These are phyloP conservation scores for Magallana gigas DNA, from an alignment of 1,140 invertebrate species.

Conservation along the genomic window DNA sequence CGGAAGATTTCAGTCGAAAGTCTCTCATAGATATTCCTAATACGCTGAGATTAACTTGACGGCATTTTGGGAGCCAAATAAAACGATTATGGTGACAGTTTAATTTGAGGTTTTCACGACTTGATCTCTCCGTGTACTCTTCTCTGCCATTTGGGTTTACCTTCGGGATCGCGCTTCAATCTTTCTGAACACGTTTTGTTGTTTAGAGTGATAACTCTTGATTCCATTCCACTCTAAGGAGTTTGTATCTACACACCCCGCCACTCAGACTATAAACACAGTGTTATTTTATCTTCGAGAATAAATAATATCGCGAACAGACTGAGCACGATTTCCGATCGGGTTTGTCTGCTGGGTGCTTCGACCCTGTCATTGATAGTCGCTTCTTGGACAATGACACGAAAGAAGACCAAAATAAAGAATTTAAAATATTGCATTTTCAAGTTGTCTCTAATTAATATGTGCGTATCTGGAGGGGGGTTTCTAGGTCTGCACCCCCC, in stretches of 20 bases:
- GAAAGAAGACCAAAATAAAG: not conserved
- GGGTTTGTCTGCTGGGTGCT: not conserved
- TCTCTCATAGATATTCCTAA: constrained; percentile 13
- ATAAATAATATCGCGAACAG: constrained; percentile 28
- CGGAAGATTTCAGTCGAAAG: constrained; percentile 7
- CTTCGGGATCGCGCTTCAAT: constrained; percentile 26
- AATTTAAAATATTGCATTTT: no score
- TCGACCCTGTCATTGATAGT: not conserved
- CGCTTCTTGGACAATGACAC: not conserved
- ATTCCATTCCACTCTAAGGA: constrained; percentile 35
- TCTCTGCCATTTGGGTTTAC: constrained; percentile 44
- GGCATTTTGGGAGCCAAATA: constrained; percentile 45
- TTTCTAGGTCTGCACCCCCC: no score
- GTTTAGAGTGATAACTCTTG: constrained; percentile 39
- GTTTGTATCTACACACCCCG: constrained; percentile 39
- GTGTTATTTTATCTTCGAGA: constrained; percentile 45
- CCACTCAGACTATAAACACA: constrained; percentile 9
- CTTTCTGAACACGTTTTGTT: constrained; percentile 34
- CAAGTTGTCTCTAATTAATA: no score
- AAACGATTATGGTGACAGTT: constrained; percentile 53
- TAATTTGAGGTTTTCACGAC: constrained; percentile 24
- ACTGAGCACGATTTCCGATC: constrained; percentile 29
- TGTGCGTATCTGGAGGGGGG: no score
- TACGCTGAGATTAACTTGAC: constrained; percentile 41
- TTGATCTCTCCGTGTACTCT: constrained; percentile 44